A percentile compares a stretch with the other conserved stretches of the same genome.
phyloP scores from a whole-genome alignment of 2,797 vertebrate genomes.

The Enteromius anoplus region DNA sequence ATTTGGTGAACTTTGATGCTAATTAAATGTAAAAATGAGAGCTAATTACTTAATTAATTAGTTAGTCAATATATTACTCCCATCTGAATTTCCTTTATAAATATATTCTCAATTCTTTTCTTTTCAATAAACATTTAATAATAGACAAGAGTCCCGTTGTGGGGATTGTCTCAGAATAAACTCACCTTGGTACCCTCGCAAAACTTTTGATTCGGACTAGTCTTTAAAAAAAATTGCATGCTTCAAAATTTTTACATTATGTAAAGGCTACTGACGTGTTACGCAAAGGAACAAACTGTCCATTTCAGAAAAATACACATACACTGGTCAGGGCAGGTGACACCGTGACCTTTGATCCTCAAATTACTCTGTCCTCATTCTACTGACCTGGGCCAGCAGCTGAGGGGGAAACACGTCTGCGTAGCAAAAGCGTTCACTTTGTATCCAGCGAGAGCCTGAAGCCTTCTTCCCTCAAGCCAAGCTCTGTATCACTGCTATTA shows the following conservation, averaged over 20 bases:
- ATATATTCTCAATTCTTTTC: background rate
- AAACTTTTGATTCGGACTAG: background rate
- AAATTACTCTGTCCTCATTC: background rate
- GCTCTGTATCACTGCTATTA: conserved; percentile 46
- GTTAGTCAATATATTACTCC: background rate
- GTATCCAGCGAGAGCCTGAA: conserved; percentile 39
- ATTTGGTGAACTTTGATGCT: background rate
- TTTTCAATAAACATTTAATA: background rate
- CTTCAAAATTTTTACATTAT: background rate
- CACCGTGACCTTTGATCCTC: conserved; percentile 12
- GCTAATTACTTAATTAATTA: background rate
- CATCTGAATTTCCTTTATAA: background rate
- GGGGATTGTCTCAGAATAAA: background rate
- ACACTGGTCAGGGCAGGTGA: background rate
- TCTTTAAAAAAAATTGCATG: background rate
- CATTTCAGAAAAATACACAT: background rate
- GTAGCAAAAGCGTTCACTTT: conserved; percentile 10
- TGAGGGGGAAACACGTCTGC: conserved; percentile 18
- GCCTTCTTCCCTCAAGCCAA: conserved; percentile 37
- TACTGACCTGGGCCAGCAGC: conserved; percentile 24
- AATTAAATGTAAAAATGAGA: background rate
- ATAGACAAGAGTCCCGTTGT: background rate
- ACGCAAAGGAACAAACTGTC: background rate
- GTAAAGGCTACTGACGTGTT: background rate
- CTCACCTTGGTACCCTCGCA: no score